These are phyloP conservation scores for Corbicula japonica DNA, from an alignment of 2,888 invertebrate genomes.

Conservation along the genomic window DNA sequence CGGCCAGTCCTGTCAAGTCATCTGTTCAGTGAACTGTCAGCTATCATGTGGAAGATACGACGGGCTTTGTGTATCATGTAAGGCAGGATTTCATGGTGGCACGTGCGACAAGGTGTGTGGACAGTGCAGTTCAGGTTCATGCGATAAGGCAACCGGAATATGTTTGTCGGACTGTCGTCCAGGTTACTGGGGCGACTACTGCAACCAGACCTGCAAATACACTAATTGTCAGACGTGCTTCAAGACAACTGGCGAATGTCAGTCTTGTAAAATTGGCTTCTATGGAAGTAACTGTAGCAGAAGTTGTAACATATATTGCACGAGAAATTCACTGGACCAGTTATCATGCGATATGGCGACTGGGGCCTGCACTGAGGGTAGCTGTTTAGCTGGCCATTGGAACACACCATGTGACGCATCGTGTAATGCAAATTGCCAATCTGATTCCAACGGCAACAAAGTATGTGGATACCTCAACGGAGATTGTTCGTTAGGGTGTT, in stretches of 20 bases:
- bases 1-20: constrained; percentile 32
- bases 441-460: background rate
- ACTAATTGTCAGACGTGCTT: constrained; percentile 38
- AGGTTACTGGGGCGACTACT: constrained; percentile 46
- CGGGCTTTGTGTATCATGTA: constrained; percentile 40
- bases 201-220: constrained; percentile 44
- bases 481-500: constrained; percentile 46
- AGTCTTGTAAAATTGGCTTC: constrained; percentile 35
- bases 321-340: background rate
- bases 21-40: constrained; percentile 35
- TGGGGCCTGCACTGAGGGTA: constrained; percentile 38
- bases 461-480: constrained; percentile 38
- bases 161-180: constrained; percentile 37
- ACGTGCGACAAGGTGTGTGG: constrained; percentile 42
- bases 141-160: constrained; percentile 40
- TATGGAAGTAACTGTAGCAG: constrained; percentile 35
- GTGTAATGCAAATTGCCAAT: constrained; percentile 46
- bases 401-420: constrained; percentile 15
- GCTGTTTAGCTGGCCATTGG: constrained; percentile 48
- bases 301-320: constrained; percentile 44
- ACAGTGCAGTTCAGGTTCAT: constrained; percentile 29
- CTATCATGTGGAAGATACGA: constrained; percentile 44
- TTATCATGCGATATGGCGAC: constrained; percentile 41
- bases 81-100: constrained; percentile 37
- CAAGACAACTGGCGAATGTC: constrained; percentile 39